Conservation (phyloP, 1,140 invertebrate genomes). For the Drosophila lacertosa region DNA sequence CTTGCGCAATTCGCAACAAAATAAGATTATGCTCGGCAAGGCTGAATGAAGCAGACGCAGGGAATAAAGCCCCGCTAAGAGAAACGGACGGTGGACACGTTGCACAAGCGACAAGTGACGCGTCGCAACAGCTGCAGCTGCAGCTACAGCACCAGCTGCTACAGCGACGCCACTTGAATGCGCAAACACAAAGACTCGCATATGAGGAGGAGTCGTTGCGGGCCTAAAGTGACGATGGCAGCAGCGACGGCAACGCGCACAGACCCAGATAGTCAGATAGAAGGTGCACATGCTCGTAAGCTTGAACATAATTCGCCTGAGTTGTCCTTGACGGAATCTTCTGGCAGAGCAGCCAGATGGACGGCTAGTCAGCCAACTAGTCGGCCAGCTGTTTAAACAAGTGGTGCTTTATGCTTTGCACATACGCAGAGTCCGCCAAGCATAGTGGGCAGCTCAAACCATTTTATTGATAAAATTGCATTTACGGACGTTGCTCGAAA, state of each 20-base stretch:
- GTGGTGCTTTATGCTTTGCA: conserved; percentile 27
- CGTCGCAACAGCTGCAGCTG: not conserved
- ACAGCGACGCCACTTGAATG: conserved; percentile 73
- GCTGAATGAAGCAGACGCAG: conserved; percentile 8
- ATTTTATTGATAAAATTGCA: too few species aligned
- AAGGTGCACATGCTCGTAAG: conserved; percentile 9
- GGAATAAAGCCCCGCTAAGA: conserved; percentile 21
- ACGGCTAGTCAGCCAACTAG: conserved; percentile 7
- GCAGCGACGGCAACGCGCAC: not conserved
- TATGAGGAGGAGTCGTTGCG: conserved; percentile 50
- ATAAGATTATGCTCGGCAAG: too few species aligned
- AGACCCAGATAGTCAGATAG: conserved; percentile 18
- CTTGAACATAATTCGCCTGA: conserved; percentile 43
- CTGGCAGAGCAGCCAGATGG: conserved; percentile 24
- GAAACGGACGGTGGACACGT: not conserved
- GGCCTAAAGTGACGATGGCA: conserved; percentile 2
- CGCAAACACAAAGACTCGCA: conserved; percentile 78
- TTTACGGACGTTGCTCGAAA: too few species aligned
- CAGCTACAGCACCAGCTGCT: conserved; percentile 22
- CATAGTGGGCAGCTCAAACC: too few species aligned
- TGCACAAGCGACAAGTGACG: conserved; percentile 10
- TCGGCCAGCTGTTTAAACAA: conserved; percentile 42
- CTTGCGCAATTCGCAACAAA: too few species aligned
- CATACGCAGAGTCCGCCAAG: not conserved
- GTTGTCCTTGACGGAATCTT: conserved; percentile 69